Evolutionary conservation across 2,888 invertebrate species (phyloP), one percentile per base, ranked within the genome.

Genomic region (Caenorhabditis japonica): DNA sequence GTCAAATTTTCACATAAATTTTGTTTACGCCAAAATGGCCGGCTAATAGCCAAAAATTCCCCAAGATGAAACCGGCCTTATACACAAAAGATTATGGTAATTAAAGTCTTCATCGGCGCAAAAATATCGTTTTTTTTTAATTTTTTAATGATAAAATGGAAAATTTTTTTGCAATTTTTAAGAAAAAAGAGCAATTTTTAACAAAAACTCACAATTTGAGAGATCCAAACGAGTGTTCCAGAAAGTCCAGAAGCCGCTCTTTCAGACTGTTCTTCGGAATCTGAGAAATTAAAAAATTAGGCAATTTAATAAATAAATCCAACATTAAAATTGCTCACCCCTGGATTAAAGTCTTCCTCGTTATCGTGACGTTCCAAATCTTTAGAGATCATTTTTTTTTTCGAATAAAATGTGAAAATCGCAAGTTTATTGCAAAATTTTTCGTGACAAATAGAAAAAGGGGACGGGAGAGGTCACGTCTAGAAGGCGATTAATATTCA

Each of bases 181-280:
- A n/a, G n/a, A n/a, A n/a, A 10, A 10, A 30, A 7, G 30, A 30
- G 30, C 30, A 30, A 30, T 30, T 7, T 30, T 30, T 10, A 19
- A 19, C 3, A 7, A 15, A 51, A 56, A 56, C 62, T 58, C 19
- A 71, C 71, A 71, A 38, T 58, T 71, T 62, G 0, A 62, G 3
- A 27, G 71, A 51, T 17, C 56, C 66, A 38, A 66, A 56, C 15
- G 49, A 58, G 19, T 66, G 23, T 4, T 56, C 66, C 17, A 66
- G 17, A 21, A 52, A 62, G 2, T 62, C 58, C 25, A 52, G 17
- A 46, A 62, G 7, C 17, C 61, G 43, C 17, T 70, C 56, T 34
- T 61, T 59, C 39, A 51, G 23, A 8, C 49, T 17, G 15, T 30
- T 46, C 1, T 19, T 59, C 5, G 58, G 68, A 1, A 21, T 33